Evolutionary conservation across 2,888 invertebrate species (phyloP), one percentile per base, ranked within the genome.

Genomic region (Caradrina kadenii): DNA sequence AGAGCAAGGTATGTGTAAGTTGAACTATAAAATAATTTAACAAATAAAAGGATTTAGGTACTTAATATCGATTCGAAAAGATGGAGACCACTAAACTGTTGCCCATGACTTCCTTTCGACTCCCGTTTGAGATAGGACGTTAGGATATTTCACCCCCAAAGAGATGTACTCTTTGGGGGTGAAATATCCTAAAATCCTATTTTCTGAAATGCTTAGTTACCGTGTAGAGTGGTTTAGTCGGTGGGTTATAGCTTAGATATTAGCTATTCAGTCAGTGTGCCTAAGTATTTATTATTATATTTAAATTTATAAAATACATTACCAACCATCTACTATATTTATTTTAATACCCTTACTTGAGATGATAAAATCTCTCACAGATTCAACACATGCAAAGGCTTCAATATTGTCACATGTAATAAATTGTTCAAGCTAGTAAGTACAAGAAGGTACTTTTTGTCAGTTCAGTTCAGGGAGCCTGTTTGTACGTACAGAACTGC

Each of bases 401-500:
- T 39, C 39, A 11, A 21, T 58, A 59, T 19, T 50, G 19, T 59
- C 49, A 53, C 60, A 64, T 64, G 22, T n/a, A n/a, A n/a, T n/a
- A n/a, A n/a, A 53, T 58, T 45, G 17, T 58, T 67, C 35, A n/a
- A 49, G 35, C n/a, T 21, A 62, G 13, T 53, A 49, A 48, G 39
- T 39, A 39, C 11, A 6, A 39, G 4, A 39, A 39, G 4, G 39
- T 42, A 64, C 35, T 52, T 56, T 10, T 21, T 67, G 42, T 26
- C 50, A 58, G n/a, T 53, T 49, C 52, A 52, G 31, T 26, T 50
- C 50, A 21, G 48, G 59, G 59, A 69, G 65, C 81, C 62, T 74
- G 71, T 77, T 80, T 55, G 59, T 54, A 60, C 45, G 45, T 45
- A 45, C 15, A 45, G 6, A 45, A 45, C 17, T 45, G 15, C 45